phyloP scores from a whole-genome alignment of 1,140 invertebrate genomes.

The Kradibia gibbosae region DNA sequence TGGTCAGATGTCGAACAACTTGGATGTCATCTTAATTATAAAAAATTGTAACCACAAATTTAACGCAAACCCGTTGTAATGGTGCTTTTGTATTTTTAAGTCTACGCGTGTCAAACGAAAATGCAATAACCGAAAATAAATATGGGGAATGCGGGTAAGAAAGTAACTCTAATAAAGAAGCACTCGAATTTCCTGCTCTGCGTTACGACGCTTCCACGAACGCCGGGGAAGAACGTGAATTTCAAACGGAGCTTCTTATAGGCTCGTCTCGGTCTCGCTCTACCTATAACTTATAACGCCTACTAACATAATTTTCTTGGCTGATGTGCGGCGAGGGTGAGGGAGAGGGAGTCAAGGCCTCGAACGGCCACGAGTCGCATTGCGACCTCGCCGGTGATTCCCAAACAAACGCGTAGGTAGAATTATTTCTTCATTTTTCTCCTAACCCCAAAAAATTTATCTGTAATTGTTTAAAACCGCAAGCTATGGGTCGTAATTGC shows the following conservation, averaged over 20 bases:
- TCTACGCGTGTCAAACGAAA: no score
- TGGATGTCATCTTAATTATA: no score
- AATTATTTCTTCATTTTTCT: not conserved
- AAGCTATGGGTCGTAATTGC: no score
- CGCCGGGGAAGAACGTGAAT: not conserved
- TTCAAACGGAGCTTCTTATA: not conserved
- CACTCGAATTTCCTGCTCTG: not conserved
- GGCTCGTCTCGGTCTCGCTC: not conserved
- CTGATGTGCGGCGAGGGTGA: not conserved
- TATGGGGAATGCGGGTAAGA: no score
- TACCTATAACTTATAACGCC: constrained; percentile 26
- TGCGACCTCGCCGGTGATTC: constrained; percentile 1
- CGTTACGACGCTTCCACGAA: not conserved
- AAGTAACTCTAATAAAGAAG: not conserved
- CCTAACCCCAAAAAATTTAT: no score
- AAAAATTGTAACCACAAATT: no score
- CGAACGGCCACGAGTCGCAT: not conserved
- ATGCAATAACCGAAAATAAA: no score
- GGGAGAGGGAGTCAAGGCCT: constrained; percentile 30
- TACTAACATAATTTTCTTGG: constrained; percentile 47
- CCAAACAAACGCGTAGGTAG: not conserved
- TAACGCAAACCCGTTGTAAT: no score
- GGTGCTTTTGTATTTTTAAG: no score
- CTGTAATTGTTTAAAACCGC: no score
- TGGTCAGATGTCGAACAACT: no score